Evolutionary conservation across 2,797 vertebrate species (phyloP), one percentile per base, ranked within the genome.

Genomic region (Phoeniculus purpureus): DNA sequence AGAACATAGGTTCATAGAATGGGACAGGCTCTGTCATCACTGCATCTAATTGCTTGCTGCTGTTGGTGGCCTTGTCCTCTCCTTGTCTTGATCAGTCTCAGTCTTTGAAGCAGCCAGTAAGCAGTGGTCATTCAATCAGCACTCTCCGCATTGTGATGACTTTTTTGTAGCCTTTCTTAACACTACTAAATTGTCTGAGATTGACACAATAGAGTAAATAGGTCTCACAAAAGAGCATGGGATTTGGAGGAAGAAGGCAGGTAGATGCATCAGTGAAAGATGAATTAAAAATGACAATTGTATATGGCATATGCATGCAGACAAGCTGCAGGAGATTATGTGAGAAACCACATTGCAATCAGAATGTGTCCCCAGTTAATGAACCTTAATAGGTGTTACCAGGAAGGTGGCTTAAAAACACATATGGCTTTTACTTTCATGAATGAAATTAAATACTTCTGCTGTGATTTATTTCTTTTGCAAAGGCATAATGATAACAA

Each of bases 241-340:
- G 22, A 31, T 32, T 3, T 54, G 26, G 8, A 37, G 27, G 16
- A 26, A 73, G 47, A 64, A 52, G 11, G 15, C n/a, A 73, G 21
- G 12, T 52, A 45, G 19, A 29, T 70, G 5, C 10, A 56, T 62
- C 32, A 37, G 10, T 27, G 23, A 64, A 71, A 89, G 9, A 14
- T 88, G 56, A 89, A 51, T 19, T 15, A 92, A 20, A 93, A 89
- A 76, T 34, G 6, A n/a, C 55, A 77, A 27, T 26, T 59, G 31
- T 8, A 7, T 3, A 3, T 8, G 15, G 29, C 29, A 40, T 4
- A 47, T 0, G 2, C 2, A 2, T n/a, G 18, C 40, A 16, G 29
- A n/a, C 25, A 68, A 74, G 12, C 21, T 83, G 26, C 74, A 56
- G 15, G n/a, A 75, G 4, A 5, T 3, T 37, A 34, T 47, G 37